Evolutionary conservation across 1,140 invertebrate species (phyloP), one percentile per base, ranked within the genome.

Genomic region (Lordiphosa clarofinis): DNA sequence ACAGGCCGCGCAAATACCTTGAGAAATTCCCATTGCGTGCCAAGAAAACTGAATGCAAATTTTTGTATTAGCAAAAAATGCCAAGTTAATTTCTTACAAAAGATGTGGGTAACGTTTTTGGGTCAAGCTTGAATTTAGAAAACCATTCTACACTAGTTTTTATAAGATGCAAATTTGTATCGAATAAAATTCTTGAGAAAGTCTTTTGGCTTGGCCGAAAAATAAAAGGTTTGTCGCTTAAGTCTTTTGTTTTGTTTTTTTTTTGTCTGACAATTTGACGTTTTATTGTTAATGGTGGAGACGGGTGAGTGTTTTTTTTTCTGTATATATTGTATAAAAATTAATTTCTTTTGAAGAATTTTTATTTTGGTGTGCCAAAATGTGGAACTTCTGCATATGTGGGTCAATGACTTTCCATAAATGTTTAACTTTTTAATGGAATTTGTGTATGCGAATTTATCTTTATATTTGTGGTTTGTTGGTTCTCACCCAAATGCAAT

Each of bases 171-270:
- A 31, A 31, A 31, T 31, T 31, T 33, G 5, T 35, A 33, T 28
- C 19, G 9, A 46, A 46, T n/a, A 28, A 44, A 33, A 24, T 50
- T 38, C 15, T 33, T 65, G 72, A 71, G 75, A 81, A 81, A 81
- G 73, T 78, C 28, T 79, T 55, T 49, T 52, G 60, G 47, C 28
- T 49, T 42, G 39, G 12, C 39, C 39, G 28, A 42, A 42, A 42
- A 50, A 59, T 63, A 73, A 65, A 65, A 39, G 69, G 76, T 81
- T 81, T 76, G 75, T 84, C 76, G 72, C 75, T 68, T 76, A 61
- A 76, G 71, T 81, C 72, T 81, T 81, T 81, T 72, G 72, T 75
- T 78, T 78, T n/a, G n/a, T 21, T 11, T 49, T 67, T 52, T 78
- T 74, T 73, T 72, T 61, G 69, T 31, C 69, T 46, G 40, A 42